These are phyloP conservation scores for Troglohyphantes excavatus DNA, from an alignment of 2,888 invertebrate species.

Conservation along the genomic window DNA sequence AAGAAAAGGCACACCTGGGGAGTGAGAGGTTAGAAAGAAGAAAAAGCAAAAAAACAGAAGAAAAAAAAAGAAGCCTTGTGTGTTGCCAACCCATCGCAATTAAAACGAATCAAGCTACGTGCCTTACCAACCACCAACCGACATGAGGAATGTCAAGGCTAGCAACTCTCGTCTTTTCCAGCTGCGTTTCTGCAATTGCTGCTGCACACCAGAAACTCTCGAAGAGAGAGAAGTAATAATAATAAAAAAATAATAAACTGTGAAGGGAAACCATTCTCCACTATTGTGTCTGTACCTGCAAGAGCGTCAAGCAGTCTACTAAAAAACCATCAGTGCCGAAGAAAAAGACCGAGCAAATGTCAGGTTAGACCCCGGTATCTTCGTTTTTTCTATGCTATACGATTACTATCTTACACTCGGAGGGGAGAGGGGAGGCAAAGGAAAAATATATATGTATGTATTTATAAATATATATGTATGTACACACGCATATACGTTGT, in stretches of 20 bases:
- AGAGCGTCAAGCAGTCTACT: constrained; percentile 57
- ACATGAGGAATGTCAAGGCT: constrained; percentile 64
- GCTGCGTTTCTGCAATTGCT: constrained; percentile 46
- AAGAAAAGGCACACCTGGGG: constrained; percentile 56
- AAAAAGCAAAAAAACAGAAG: too few species aligned
- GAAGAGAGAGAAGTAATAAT: neutral
- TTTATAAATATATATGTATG: constrained; percentile 47
- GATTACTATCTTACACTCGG: constrained; percentile 31
- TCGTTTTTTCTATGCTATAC: neutral
- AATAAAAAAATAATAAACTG: too few species aligned
- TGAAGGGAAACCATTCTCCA: neutral
- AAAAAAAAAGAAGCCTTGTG: constrained; percentile 4
- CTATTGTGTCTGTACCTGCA: constrained; percentile 51
- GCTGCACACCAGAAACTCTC: neutral
- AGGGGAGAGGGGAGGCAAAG: neutral
- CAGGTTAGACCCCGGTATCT: too few species aligned
- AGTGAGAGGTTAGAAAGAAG: constrained; percentile 10
- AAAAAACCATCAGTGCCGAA: constrained; percentile 33
- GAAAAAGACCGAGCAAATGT: too few species aligned
- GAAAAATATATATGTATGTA: constrained; percentile 16
- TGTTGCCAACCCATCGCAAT: constrained; percentile 47
- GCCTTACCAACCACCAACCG: constrained; percentile 26
- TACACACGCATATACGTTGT: constrained; percentile 36
- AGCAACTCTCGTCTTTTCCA: constrained; percentile 45
- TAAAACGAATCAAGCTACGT: constrained; percentile 49